A percentile compares a stretch with the other conserved stretches of the same genome.
Evolutionary conservation across 2,113 vertebrate species (phyloP).

Genomic region (Upupa epops): DNA sequence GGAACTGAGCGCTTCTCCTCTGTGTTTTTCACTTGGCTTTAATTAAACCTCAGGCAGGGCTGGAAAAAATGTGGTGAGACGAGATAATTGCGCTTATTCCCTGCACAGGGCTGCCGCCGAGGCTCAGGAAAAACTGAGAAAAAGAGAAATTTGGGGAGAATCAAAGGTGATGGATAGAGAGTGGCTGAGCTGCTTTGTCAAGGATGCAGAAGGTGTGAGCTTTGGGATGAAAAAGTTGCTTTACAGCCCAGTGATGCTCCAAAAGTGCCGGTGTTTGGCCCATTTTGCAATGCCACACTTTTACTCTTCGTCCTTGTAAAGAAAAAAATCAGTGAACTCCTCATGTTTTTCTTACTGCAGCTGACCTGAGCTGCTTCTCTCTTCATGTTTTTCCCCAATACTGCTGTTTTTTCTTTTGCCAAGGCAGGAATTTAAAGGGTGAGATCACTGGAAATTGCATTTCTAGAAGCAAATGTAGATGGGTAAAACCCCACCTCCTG

Average conservation of each 20-base stretch:
- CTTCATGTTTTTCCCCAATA: background rate
- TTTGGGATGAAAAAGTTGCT: background rate
- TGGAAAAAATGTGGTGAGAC: conserved; percentile 79
- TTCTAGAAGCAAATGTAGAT: background rate
- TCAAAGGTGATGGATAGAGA: background rate
- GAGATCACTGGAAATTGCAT: background rate
- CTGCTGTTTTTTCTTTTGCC: background rate
- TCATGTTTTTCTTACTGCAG: too few species aligned
- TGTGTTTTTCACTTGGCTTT: conserved; percentile 80
- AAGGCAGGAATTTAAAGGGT: background rate
- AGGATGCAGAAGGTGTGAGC: background rate
- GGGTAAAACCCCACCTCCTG: background rate
- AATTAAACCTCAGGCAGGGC: conserved; percentile 83
- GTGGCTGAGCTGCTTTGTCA: fast-evolving
- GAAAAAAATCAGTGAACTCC: background rate
- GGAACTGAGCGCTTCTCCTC: conserved; percentile 68
- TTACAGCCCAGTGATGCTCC: background rate
- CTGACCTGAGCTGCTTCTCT: background rate
- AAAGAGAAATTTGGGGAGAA: background rate
- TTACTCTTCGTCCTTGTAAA: background rate
- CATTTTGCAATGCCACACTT: fast-evolving
- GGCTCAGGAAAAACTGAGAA: background rate
- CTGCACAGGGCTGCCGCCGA: conserved; percentile 64
- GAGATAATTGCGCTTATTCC: conserved; percentile 82
- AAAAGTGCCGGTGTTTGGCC: fast-evolving